phyloP scores from a whole-genome alignment of 1,140 invertebrate species.

The Matsumurasca onukii region DNA sequence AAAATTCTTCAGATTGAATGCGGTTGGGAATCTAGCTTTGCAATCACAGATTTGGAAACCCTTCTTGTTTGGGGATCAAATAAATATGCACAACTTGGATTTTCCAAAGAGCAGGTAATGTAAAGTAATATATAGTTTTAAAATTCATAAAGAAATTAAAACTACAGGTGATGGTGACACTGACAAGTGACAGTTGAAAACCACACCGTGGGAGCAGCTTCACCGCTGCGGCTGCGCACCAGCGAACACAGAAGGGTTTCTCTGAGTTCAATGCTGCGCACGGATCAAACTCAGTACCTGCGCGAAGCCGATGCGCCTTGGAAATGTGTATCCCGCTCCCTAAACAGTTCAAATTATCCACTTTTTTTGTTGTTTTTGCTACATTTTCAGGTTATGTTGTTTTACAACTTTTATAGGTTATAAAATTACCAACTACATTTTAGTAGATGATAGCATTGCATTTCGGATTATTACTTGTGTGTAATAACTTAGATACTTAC shows the following conservation, averaged over 20 bases:
- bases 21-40: constrained; percentile 74
- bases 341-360: no score
- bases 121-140: background rate
- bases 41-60: constrained; percentile 47
- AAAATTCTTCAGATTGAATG: constrained; percentile 60
- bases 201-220: background rate
- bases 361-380: no score
- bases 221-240: background rate
- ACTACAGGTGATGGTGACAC: background rate
- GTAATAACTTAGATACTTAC: no score
- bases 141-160: background rate
- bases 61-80: constrained; percentile 76
- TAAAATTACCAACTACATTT: no score
- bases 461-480: no score
- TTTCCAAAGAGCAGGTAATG: constrained; percentile 27
- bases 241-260: background rate
- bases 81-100: constrained; percentile 66
- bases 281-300: no score
- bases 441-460: no score
- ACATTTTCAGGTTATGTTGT: no score
- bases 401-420: no score
- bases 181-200: background rate
- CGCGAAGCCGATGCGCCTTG: no score
- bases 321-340: no score
- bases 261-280: no score